Percentiles rank a stretch among this genome's conserved stretches.
Conservation (phyloP, 2,888 invertebrate species). For the Tenthredo scrophulariae region DNA sequence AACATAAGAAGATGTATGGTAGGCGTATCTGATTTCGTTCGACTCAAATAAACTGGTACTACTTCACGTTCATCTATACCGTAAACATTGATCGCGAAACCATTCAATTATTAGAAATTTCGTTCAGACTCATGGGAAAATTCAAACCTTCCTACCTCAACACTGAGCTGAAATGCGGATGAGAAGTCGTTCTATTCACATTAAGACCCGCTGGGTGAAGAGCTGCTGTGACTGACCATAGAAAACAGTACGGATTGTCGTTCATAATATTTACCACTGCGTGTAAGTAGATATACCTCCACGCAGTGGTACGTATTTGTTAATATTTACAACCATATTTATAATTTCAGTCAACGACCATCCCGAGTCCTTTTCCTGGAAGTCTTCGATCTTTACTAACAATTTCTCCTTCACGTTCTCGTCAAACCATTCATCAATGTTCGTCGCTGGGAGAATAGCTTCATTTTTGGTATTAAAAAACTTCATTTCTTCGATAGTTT, state of each 20-base stretch:
- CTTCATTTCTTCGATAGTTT: no score
- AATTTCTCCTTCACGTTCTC: no score
- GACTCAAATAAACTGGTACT: not conserved
- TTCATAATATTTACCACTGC: constrained; percentile 44
- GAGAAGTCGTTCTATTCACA: not conserved
- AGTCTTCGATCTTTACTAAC: no score
- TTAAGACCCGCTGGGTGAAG: constrained; percentile 35
- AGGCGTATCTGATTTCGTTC: no score
- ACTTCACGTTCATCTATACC: not conserved
- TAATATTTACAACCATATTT: constrained; percentile 59
- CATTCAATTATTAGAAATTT: not conserved
- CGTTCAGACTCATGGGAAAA: not conserved
- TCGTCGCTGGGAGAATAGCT: no score
- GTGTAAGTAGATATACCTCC: constrained; percentile 58
- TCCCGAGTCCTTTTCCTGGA: no score
- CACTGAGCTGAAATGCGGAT: not conserved
- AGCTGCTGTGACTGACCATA: constrained; percentile 16
- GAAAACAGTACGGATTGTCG: constrained; percentile 7
- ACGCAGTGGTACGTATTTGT: constrained; percentile 57
- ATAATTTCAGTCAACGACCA: constrained; percentile 10
- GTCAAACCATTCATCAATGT: no score
- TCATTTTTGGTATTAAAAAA: no score
- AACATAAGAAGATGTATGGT: no score
- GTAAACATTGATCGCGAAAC: not conserved
- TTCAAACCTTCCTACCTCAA: not conserved